Percentiles rank a stretch among this genome's conserved stretches.
phyloP scores from a whole-genome alignment of 1,140 invertebrate genomes.

The Cylas formicarius region DNA sequence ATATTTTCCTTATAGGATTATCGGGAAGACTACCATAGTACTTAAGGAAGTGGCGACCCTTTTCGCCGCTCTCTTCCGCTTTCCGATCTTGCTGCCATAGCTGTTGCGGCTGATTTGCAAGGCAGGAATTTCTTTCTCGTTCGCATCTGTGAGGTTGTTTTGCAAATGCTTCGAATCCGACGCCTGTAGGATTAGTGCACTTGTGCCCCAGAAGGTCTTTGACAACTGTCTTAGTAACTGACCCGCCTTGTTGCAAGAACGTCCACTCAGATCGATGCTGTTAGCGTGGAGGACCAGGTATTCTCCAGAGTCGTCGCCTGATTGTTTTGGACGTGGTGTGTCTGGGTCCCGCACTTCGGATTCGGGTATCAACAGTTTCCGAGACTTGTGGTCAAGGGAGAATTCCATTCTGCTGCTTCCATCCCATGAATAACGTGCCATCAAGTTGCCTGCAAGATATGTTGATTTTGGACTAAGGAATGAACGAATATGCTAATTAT shows the following conservation, averaged over 20 bases:
- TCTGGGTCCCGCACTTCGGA: slow-evolving; percentile 10
- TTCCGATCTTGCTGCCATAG: slow-evolving; percentile 44
- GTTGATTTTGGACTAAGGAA: no score
- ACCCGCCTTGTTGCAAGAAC: slow-evolving; percentile 45
- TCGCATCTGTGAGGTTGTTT: slow-evolving; percentile 44
- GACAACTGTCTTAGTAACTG: no score
- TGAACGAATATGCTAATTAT: no score
- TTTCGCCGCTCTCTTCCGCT: slow-evolving; percentile 36
- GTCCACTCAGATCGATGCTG: slow-evolving; percentile 40
- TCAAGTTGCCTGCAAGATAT: slow-evolving; percentile 17
- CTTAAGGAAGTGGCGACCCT: slow-evolving; percentile 46
- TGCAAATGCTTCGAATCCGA: slow-evolving; percentile 46
- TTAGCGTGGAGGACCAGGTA: slow-evolving; percentile 42
- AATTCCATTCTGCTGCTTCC: slow-evolving; percentile 11
- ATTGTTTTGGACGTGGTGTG: slow-evolving; percentile 28
- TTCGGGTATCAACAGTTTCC: slow-evolving; percentile 27
- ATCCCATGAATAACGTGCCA: slow-evolving; percentile 17
- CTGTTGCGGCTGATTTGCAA: slow-evolving; percentile 45
- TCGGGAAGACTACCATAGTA: slow-evolving; percentile 42
- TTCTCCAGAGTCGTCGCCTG: slow-evolving; percentile 38
- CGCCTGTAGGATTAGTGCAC: slow-evolving; percentile 17
- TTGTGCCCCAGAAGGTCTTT: no score
- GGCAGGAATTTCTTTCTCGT: slow-evolving; percentile 41
- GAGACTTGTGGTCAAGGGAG: slow-evolving; percentile 19
- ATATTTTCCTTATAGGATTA: slow-evolving; percentile 27